Base-by-base conservation (phyloP, 2,797 vertebrate species). In the Ctenochaetus hawaiiensis region DNA sequence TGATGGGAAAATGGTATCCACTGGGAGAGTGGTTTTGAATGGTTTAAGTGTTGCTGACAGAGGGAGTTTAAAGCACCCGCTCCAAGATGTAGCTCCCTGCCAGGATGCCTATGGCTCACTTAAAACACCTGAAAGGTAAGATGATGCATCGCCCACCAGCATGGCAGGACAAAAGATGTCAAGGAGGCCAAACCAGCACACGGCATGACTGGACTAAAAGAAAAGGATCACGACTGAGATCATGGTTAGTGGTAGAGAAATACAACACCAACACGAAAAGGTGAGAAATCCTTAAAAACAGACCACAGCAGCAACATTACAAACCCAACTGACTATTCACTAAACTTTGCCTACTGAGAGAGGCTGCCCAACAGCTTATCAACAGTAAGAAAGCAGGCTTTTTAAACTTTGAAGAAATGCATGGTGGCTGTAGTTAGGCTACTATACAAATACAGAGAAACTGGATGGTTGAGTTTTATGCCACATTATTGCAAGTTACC, bases 111-210 rank as follows among this genome's bases (percentile, higher is more conserved):
- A 49, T 1, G 66, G 77, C 72, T 89, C 70, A 73, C 82, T 91
- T 39, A 67, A 78, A 82, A 81, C 92, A 92, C 91, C 92, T 90
- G 90, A 84, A 81, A 86, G 88, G 88, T 92, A 79, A 87, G 60
- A 63, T 41, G 82, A 81, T 63, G 47, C 30, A 70, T 12, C 44
- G 84, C 72, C 82, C 85, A 86, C 72, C 78, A 66, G 67, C 67
- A 75, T 5, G 16, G 54, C 49, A 48, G 72, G 47, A 86, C 77
- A 86, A 90, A 88, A 76, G 75, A 78, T 44, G 48, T 30, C 58
- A 54, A 77, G 66, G 59, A 4, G 12, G 44, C 60, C 58, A 67
- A 72, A 83, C 49, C 23, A 47, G 74, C 70, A 44, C 43, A 64
- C 54, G 59, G 74, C 60, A 63, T 75, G 39, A 45, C 16, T 49